Evolutionary conservation across 2,888 invertebrate genomes (phyloP).

Genomic region (Hanleya hanleyi): DNA sequence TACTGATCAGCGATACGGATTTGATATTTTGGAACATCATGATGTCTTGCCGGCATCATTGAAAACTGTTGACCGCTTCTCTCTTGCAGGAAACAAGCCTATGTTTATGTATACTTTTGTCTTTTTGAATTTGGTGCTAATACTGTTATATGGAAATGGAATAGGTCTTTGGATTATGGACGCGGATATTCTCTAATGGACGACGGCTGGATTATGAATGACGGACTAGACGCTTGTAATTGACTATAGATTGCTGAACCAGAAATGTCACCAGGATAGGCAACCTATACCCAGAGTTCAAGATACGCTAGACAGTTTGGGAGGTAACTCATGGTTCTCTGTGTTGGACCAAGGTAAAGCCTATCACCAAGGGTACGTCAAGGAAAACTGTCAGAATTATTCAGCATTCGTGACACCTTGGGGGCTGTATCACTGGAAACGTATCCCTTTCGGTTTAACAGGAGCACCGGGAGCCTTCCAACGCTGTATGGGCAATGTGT

Average conservation of each 20-base stretch:
- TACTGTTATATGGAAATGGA: too few species aligned
- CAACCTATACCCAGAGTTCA: conserved; percentile 3
- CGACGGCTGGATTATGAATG: too few species aligned
- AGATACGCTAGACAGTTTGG: background rate
- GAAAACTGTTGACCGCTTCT: too few species aligned
- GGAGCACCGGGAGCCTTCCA: conserved; percentile 13
- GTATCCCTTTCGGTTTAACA: conserved; percentile 2
- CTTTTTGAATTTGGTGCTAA: too few species aligned
- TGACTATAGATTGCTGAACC: background rate
- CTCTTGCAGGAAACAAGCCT: too few species aligned
- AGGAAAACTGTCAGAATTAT: background rate
- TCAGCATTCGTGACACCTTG: conserved; percentile 7
- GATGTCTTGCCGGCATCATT: too few species aligned
- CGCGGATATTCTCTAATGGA: too few species aligned
- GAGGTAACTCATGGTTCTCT: conserved; percentile 6
- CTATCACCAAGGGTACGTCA: background rate
- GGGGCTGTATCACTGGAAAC: conserved; percentile 3
- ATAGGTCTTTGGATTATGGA: too few species aligned
- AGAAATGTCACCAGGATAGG: background rate
- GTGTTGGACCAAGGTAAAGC: conserved; percentile 8
- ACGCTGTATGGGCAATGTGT: background rate
- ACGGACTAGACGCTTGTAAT: too few species aligned
- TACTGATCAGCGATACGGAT: too few species aligned
- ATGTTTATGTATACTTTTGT: too few species aligned
- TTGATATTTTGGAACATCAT: too few species aligned